These are phyloP conservation scores for Zootoca vivipara DNA, from an alignment of 2,113 vertebrate genomes.

Conservation along the genomic window DNA sequence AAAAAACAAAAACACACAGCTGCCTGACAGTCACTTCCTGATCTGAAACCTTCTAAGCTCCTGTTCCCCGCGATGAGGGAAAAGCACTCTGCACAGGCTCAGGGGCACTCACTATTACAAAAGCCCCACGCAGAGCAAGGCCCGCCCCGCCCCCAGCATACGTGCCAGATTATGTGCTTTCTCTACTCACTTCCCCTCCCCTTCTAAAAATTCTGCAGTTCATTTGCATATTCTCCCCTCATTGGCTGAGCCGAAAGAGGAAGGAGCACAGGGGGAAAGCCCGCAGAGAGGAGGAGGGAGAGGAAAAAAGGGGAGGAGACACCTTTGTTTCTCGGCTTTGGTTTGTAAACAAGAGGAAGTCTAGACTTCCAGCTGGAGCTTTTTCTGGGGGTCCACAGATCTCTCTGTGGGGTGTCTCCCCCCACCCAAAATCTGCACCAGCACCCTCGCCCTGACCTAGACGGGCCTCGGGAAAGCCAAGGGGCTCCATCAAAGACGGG, in stretches of 20 bases:
- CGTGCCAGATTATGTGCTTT: not conserved
- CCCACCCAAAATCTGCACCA: not conserved
- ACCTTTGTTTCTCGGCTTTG: slow-evolving; percentile 24
- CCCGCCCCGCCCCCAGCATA: not conserved
- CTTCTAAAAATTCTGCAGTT: slow-evolving; percentile 18
- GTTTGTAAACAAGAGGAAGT: slow-evolving; percentile 46
- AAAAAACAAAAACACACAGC: not conserved
- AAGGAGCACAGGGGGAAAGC: slow-evolving; percentile 13
- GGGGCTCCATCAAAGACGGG: not conserved
- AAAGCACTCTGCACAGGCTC: not conserved
- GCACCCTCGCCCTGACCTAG: no score
- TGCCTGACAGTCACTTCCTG: not conserved
- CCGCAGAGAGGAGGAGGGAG: not conserved
- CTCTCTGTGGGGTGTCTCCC: not conserved
- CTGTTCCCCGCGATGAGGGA: not conserved
- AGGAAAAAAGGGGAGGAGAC: slow-evolving; percentile 4
- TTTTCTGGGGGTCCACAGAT: not conserved
- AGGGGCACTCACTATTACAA: not conserved
- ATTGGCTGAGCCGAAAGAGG: slow-evolving; percentile 1
- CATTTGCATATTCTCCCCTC: slow-evolving; percentile 15
- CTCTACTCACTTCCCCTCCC: not conserved
- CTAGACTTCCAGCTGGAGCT: slow-evolving; percentile 29
- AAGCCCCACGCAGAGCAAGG: not conserved
- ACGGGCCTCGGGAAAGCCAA: not conserved
- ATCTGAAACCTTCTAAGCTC: not conserved